Base-by-base conservation (phyloP, 2,888 invertebrate species). In the Cephus sareptanus region DNA sequence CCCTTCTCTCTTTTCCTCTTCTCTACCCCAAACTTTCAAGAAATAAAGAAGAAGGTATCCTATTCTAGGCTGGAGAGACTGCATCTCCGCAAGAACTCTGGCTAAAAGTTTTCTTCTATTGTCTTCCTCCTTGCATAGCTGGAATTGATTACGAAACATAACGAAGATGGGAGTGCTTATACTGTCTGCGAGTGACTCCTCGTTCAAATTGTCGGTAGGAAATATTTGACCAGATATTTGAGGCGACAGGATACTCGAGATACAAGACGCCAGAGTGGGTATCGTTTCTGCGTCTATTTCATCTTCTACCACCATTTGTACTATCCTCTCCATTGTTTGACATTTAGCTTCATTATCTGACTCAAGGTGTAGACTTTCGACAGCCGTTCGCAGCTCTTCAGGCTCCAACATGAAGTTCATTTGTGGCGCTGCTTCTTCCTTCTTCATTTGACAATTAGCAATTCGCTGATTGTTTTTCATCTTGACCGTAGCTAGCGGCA, bases 41-140 rank as follows among this genome's bases (percentile, higher is more conserved):
- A 97, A 98, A 92, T 98, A 98, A 76, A 98, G 92, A 82, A 98
- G 93, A 86, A 96, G 94, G 92, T 97, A 98, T 74, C 98, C 98
- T 79, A 97, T 94, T 89, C 94, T 94, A 15, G 95, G 94, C 87
- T 96, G 94, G 86, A 93, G 91, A 83, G 92, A 92, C 87, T 94
- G 94, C 85, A 93, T 92, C 90, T 97, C 97, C 82, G 96, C 95
- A 79, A 98, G 92, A 74, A 98, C 93, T 83, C 95, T 94, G 83
- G 97, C 93, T 83, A 98, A 93, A 56, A 97, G 95, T 92, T 97
- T 96, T 84, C 96, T 94, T 81, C 94, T 94, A 86, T 96, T 93
- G 91, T 96, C 95, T 92, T 97, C 94, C 90, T 95, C 94, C 79
- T 94, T 94, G 79, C 92, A 92, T 81, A 94, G 93, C 85, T 95